A percentile compares a stretch with the other conserved stretches of the same genome.
Conservation (phyloP, 2,888 invertebrate species). For the Colostygia pectinataria region DNA sequence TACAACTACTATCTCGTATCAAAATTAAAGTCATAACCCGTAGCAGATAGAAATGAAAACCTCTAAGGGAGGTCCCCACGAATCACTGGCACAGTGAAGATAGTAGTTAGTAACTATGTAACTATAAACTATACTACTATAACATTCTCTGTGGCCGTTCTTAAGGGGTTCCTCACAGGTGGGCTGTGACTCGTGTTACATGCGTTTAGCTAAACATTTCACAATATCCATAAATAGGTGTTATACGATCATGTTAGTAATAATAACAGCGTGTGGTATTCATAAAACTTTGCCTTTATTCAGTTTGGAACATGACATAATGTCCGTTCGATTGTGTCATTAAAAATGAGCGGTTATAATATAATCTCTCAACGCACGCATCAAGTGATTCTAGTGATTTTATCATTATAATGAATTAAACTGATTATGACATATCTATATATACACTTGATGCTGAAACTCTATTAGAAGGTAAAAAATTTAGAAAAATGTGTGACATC, state of each 20-base stretch:
- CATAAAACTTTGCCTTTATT: conserved; percentile 4
- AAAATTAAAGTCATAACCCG: too few relatives aligned
- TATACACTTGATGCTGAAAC: too few relatives aligned
- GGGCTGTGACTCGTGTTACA: conserved; percentile 10
- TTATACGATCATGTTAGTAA: conserved; percentile 8
- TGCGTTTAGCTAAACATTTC: conserved; percentile 1
- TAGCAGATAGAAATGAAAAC: not conserved
- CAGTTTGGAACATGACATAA: not conserved
- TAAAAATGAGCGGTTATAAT: not conserved
- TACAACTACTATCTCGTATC: too few relatives aligned
- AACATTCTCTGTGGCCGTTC: not conserved
- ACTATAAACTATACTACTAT: not conserved
- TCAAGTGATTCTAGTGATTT: too few relatives aligned
- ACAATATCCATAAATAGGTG: conserved; percentile 17
- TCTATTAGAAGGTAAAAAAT: too few relatives aligned
- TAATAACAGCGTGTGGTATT: conserved; percentile 15
- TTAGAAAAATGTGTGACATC: not conserved
- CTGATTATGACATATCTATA: too few relatives aligned
- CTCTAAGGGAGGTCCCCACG: conserved; percentile 1
- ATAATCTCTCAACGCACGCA: too few relatives aligned
- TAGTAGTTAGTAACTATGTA: not conserved
- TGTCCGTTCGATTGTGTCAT: not conserved
- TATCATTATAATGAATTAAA: too few relatives aligned
- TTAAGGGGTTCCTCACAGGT: not conserved
- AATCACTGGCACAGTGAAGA: not conserved